Percentiles rank a stretch among this genome's conserved stretches.
Conservation (phyloP, 2,888 invertebrate species). For the Drosophila lacicola region DNA sequence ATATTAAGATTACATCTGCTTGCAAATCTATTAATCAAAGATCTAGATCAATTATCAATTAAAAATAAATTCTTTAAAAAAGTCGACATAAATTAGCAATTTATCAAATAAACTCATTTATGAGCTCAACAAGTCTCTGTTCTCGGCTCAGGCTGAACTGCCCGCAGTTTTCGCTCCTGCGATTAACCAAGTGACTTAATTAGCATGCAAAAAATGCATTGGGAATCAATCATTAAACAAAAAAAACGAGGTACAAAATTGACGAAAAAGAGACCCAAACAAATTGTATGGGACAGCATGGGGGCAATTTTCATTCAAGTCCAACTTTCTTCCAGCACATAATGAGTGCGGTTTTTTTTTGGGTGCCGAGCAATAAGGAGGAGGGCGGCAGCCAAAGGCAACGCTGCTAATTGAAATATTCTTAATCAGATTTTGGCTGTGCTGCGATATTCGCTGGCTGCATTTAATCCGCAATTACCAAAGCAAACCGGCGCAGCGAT, state of each 20-base stretch:
- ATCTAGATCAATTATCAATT: slow-evolving; percentile 1
- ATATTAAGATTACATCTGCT: too few species aligned
- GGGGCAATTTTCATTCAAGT: slow-evolving; percentile 37
- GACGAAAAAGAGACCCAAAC: slow-evolving; percentile 14
- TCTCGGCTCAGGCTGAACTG: too few species aligned
- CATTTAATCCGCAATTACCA: slow-evolving; percentile 77
- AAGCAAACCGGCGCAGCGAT: background rate
- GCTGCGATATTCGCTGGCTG: slow-evolving; percentile 56
- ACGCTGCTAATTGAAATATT: slow-evolving; percentile 76
- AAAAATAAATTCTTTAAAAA: background rate
- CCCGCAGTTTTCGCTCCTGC: too few species aligned
- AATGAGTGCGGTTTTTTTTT: slow-evolving; percentile 49
- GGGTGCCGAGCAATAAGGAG: background rate
- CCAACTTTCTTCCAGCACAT: slow-evolving; percentile 63
- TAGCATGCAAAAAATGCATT: slow-evolving; percentile 69
- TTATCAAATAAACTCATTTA: slow-evolving; percentile 41
- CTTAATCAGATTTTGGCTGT: slow-evolving; percentile 74
- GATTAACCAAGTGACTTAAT: slow-evolving; percentile 68
- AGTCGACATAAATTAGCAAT: slow-evolving; percentile 41
- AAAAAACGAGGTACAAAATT: slow-evolving; percentile 2
- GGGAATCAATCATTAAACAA: slow-evolving; percentile 62
- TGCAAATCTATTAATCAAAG: slow-evolving; percentile 5
- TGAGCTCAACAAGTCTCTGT: background rate
- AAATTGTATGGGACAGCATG: slow-evolving; percentile 11
- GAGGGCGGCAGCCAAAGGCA: slow-evolving; percentile 35